A percentile compares a stretch with the other conserved stretches of the same genome.
phyloP scores from a whole-genome alignment of 2,797 vertebrate genomes.

The Lindbergichthys nudifrons region DNA sequence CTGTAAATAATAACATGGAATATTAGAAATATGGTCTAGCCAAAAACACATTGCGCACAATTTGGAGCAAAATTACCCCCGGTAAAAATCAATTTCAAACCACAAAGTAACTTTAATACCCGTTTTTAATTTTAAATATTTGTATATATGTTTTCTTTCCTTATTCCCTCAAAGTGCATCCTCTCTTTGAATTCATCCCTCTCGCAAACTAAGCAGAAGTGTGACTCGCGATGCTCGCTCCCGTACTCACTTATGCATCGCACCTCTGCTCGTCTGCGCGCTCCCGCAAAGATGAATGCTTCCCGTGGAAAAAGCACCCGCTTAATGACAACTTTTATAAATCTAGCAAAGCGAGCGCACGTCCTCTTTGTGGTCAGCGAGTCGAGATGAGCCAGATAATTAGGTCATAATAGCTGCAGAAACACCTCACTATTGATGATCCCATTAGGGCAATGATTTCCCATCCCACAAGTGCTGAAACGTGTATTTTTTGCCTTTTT shows the following conservation, averaged over 20 bases:
- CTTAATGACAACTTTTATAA: constrained; percentile 85
- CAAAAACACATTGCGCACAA: background rate
- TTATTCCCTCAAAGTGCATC: background rate
- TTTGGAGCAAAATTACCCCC: background rate
- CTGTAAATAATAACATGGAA: background rate
- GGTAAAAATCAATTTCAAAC: background rate
- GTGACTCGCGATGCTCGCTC: constrained; percentile 47
- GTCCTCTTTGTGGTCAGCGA: constrained; percentile 82
- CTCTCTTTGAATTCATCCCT: background rate
- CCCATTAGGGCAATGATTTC: constrained; percentile 72
- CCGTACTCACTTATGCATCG: constrained; percentile 29
- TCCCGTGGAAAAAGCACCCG: constrained; percentile 55
- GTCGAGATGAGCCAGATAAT: constrained; percentile 85
- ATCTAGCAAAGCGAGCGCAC: constrained; percentile 70
- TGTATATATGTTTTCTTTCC: background rate
- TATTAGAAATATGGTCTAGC: background rate
- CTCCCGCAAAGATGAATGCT: constrained; percentile 69
- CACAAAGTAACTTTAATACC: no score
- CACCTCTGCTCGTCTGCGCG: constrained; percentile 43
- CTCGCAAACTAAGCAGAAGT: background rate
- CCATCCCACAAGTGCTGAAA: constrained; percentile 46
- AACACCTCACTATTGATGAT: constrained; percentile 82
- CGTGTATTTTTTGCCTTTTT: constrained; percentile 38
- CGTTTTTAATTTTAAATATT: no score
- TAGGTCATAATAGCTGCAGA: constrained; percentile 82